Conservation (phyloP, 1,140 invertebrate species). For the Andrena cerasifolii region DNA sequence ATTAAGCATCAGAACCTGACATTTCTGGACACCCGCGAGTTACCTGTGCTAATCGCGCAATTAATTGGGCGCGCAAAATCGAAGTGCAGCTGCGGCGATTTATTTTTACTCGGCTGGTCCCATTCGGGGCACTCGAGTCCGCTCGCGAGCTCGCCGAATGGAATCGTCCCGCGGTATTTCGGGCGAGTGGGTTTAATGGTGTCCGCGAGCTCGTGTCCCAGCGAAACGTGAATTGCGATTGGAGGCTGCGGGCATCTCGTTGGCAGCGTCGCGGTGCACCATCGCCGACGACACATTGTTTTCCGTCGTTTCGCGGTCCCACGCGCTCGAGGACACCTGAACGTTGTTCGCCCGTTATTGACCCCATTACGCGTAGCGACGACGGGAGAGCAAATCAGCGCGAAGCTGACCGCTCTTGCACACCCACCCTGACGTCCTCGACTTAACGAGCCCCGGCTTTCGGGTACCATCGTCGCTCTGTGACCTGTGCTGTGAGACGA, state of each 20-base stretch:
- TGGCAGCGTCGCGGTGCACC: not conserved
- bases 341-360: conserved; percentile 14
- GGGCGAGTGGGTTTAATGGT: not conserved
- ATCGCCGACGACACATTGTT: not conserved
- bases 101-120: too few species aligned
- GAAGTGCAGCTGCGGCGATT: too few species aligned
- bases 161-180: not conserved
- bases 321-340: not conserved
- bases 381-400: not conserved
- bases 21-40: too few species aligned
- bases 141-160: not conserved
- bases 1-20: too few species aligned
- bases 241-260: not conserved
- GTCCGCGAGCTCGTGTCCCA: not conserved
- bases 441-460: too few species aligned
- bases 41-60: too few species aligned
- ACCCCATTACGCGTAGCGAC: conserved; percentile 18
- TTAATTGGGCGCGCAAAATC: too few species aligned
- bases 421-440: not conserved
- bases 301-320: not conserved
- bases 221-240: conserved; percentile 3
- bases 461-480: too few species aligned
- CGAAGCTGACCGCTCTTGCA: not conserved
- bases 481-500: too few species aligned
- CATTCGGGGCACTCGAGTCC: too few species aligned